Evolutionary conservation across 2,113 vertebrate species (phyloP).

Genomic region (Epinephelus fuscoguttatus): DNA sequence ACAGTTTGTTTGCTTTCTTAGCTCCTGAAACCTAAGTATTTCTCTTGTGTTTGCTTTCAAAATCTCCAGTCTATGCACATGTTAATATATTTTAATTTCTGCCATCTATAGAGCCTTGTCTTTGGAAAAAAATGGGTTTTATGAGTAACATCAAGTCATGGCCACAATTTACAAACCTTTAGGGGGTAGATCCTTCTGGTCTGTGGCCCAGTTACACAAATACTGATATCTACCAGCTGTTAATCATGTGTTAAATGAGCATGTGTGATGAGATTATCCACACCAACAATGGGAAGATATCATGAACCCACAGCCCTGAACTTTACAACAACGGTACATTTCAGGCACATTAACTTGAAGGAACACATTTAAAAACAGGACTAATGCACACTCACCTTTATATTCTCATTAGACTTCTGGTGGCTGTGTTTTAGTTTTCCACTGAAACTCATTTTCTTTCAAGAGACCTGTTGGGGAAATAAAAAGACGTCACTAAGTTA

Average conservation of each 20-base stretch:
- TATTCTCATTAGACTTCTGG: constrained; percentile 75
- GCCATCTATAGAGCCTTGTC: no score
- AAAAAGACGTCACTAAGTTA: neutral
- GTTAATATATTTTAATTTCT: no score
- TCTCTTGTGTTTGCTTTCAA: neutral
- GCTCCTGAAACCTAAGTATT: no score
- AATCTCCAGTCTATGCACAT: neutral
- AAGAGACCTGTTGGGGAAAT: neutral
- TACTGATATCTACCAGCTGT: no score
- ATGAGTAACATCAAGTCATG: no score
- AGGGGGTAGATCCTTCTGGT: neutral
- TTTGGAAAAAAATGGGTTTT: no score
- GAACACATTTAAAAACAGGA: neutral
- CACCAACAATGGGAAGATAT: neutral
- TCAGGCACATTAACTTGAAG: fast-evolving
- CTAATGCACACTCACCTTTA: constrained; percentile 81
- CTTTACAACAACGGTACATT: neutral
- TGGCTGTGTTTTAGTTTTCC: constrained; percentile 80
- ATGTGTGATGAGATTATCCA: neutral
- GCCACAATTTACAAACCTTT: no score
- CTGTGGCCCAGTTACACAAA: no score
- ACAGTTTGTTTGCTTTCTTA: no score
- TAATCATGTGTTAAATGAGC: no score
- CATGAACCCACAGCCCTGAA: neutral
- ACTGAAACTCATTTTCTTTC: constrained; percentile 79